Percentiles rank a stretch among this genome's conserved stretches.
Evolutionary conservation across 1,140 invertebrate genomes (phyloP).

Genomic region (Papilio glaucus): DNA sequence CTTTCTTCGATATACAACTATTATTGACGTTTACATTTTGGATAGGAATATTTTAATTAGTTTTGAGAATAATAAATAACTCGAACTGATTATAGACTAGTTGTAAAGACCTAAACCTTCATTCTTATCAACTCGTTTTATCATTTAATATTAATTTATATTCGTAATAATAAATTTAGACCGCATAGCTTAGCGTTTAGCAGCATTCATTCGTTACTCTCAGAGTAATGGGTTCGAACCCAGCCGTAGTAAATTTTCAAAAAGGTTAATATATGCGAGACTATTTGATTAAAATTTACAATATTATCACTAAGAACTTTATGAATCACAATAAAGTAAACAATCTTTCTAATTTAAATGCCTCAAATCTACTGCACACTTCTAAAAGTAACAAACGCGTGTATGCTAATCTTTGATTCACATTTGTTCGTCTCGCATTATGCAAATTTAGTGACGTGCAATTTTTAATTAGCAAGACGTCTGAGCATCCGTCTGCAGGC

Average conservation of each 20-base stretch:
- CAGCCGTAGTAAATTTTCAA: too few relatives aligned
- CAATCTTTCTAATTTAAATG: background rate
- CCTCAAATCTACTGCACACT: background rate
- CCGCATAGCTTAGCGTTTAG: too few relatives aligned
- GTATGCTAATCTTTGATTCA: slow-evolving; percentile 22
- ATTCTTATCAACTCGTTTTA: too few relatives aligned
- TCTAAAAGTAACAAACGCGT: slow-evolving; percentile 1
- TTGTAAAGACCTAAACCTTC: too few relatives aligned
- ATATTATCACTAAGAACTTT: too few relatives aligned
- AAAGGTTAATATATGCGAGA: too few relatives aligned
- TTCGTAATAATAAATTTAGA: background rate
- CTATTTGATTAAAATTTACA: too few relatives aligned
- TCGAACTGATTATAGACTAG: background rate
- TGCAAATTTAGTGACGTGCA: slow-evolving; percentile 71
- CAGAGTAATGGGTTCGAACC: too few relatives aligned
- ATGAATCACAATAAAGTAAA: background rate
- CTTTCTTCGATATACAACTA: slow-evolving; percentile 3
- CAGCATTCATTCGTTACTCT: too few relatives aligned
- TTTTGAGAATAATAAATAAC: background rate
- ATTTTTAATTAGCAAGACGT: slow-evolving; percentile 80
- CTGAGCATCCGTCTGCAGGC: slow-evolving; percentile 75
- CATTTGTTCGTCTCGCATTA: slow-evolving; percentile 45
- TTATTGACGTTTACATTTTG: background rate
- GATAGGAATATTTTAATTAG: background rate
- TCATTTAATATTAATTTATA: background rate